phyloP scores from a whole-genome alignment of 2,888 invertebrate species.

The Hemicrepidius hirtus region DNA sequence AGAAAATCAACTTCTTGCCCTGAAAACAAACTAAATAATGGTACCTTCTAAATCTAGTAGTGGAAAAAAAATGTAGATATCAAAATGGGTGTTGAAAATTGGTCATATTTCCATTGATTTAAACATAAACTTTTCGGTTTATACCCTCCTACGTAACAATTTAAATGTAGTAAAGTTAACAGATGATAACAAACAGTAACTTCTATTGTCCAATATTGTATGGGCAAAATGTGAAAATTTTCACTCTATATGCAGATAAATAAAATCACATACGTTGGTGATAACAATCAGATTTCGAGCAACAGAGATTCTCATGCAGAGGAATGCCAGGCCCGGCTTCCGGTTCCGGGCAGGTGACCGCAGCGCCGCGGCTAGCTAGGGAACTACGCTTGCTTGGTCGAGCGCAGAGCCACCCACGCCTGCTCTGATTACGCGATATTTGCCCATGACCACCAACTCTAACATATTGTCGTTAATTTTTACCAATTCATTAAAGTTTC shows the following conservation, averaged over 20 bases:
- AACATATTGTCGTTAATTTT: conserved; percentile 1
- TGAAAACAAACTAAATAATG: too few relatives aligned
- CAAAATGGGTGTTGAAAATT: too few relatives aligned
- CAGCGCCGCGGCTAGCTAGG: conserved; percentile 65
- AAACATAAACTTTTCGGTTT: too few relatives aligned
- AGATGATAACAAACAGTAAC: not conserved
- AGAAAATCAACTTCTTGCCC: too few relatives aligned
- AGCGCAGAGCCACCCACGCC: conserved; percentile 69
- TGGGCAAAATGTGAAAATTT: conserved; percentile 7
- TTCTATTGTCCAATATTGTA: not conserved
- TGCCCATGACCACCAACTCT: conserved; percentile 37
- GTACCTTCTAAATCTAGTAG: too few relatives aligned
- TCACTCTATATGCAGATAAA: conserved; percentile 8
- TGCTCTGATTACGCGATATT: conserved; percentile 58
- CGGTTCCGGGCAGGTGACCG: conserved; percentile 72
- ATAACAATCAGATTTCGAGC: conserved; percentile 50
- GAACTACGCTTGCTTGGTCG: conserved; percentile 71
- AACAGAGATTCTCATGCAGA: conserved; percentile 67
- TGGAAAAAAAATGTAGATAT: too few relatives aligned
- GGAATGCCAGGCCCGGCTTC: conserved; percentile 69
- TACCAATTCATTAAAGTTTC: not conserved
- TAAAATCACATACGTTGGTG: conserved; percentile 39
- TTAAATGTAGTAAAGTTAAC: not conserved
- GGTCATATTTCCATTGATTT: too few relatives aligned
- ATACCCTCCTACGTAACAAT: too few relatives aligned